These are phyloP conservation scores for Empis livida DNA, from an alignment of 2,888 invertebrate species.

Conservation along the genomic window DNA sequence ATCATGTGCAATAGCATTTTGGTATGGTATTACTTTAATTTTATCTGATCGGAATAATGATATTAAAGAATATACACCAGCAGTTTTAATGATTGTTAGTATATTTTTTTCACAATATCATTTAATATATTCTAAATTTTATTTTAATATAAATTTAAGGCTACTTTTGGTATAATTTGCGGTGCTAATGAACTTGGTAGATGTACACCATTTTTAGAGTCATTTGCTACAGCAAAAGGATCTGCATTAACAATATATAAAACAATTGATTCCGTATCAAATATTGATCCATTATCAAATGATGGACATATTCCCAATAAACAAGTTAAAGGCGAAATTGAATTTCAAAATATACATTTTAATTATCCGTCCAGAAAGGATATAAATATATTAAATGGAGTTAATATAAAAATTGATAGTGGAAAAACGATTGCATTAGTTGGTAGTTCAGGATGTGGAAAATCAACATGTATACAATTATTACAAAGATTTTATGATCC, in stretches of 20 bases:
- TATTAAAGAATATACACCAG: slow-evolving; percentile 52
- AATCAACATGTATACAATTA: slow-evolving; percentile 68
- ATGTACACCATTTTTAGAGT: slow-evolving; percentile 61
- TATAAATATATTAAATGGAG: slow-evolving; percentile 53
- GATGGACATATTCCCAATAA: slow-evolving; percentile 47
- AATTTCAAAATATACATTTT: slow-evolving; percentile 57
- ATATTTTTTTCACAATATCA: background rate
- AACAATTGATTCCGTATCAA: slow-evolving; percentile 60
- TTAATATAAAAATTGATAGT: slow-evolving; percentile 46
- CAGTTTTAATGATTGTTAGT: slow-evolving; percentile 59
- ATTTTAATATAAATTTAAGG: slow-evolving; percentile 13
- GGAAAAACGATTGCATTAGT: slow-evolving; percentile 63
- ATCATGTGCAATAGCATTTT: slow-evolving; percentile 63
- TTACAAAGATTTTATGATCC: slow-evolving; percentile 66
- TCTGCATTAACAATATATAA: slow-evolving; percentile 61
- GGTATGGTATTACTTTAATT: slow-evolving; percentile 67
- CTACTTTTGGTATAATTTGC: slow-evolving; percentile 62
- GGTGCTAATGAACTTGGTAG: slow-evolving; percentile 68
- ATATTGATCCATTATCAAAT: slow-evolving; percentile 55
- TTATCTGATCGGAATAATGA: slow-evolving; percentile 46
- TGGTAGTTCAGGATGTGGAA: slow-evolving; percentile 66
- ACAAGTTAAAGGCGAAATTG: slow-evolving; percentile 52
- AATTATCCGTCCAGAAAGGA: slow-evolving; percentile 66
- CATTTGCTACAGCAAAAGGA: slow-evolving; percentile 57
- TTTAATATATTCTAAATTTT: background rate